phyloP scores from a whole-genome alignment of 2,113 vertebrate genomes.

The Sitta europaea region DNA sequence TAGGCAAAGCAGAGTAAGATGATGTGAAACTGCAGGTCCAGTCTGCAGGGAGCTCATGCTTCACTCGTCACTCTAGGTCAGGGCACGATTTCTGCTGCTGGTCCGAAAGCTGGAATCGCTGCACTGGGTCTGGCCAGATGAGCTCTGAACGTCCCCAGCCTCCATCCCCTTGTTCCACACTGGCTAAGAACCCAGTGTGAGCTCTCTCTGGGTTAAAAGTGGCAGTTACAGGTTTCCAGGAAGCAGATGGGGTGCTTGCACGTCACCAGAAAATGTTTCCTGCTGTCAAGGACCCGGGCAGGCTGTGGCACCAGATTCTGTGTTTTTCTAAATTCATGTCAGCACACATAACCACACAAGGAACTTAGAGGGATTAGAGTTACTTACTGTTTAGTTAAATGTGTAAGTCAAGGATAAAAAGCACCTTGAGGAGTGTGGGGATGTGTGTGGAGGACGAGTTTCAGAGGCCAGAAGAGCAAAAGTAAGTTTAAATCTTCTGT shows the following conservation, averaged over 20 bases:
- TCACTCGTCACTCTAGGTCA: accelerated
- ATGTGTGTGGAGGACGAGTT: not conserved
- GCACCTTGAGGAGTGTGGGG: not conserved
- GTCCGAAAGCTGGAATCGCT: not conserved
- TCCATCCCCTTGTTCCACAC: not conserved
- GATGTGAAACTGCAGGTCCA: not conserved
- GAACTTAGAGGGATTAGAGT: not conserved
- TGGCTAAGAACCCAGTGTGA: accelerated
- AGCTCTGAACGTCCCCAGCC: accelerated
- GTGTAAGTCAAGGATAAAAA: not conserved
- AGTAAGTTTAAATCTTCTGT: not conserved
- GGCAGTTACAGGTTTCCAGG: not conserved
- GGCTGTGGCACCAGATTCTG: accelerated
- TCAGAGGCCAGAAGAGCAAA: not conserved
- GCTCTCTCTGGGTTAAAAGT: not conserved
- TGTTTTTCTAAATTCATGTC: not conserved
- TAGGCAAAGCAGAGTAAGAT: not conserved
- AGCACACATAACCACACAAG: not conserved
- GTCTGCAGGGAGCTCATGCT: not conserved
- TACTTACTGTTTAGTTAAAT: not conserved
- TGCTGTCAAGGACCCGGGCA: not conserved
- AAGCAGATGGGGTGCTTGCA: not conserved
- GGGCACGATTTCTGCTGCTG: not conserved
- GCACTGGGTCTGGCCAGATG: accelerated
- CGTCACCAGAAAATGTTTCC: not conserved